Conservation (phyloP, 2,797 vertebrate genomes). For the Danio albolineatus region DNA sequence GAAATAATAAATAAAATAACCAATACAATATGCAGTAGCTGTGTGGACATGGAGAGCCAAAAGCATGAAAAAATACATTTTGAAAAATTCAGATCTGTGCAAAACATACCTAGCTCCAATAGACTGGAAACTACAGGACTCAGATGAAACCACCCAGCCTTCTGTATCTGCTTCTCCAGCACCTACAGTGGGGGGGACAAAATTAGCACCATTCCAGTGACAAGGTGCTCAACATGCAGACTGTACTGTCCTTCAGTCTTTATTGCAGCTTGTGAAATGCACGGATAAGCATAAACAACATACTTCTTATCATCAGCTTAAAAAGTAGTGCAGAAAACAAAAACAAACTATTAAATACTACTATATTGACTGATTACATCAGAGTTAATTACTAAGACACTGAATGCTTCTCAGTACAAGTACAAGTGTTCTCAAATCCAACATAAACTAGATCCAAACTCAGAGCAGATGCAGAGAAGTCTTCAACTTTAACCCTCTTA, state of each 20-base stretch:
- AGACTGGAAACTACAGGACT: conserved; percentile 98
- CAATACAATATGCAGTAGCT: background rate
- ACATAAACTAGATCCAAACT: background rate
- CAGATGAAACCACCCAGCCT: conserved; percentile 98
- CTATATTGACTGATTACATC: background rate
- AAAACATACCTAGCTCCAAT: conserved; percentile 92
- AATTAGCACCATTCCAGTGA: background rate
- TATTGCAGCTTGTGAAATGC: background rate
- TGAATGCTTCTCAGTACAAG: background rate
- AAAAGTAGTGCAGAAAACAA: background rate
- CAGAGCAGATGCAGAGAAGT: background rate
- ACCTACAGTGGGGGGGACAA: conserved; percentile 68
- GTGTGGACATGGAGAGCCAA: background rate
- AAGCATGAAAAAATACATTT: background rate
- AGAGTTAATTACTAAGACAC: too few species aligned
- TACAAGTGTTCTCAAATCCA: background rate
- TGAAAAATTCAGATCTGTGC: background rate
- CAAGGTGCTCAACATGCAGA: background rate
- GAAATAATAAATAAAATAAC: background rate
- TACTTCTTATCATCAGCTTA: background rate
- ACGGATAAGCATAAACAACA: background rate
- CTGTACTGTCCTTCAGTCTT: background rate
- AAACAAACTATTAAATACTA: background rate
- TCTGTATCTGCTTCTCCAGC: conserved; percentile 88
- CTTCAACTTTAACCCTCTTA: background rate